Conservation (phyloP, 2,113 vertebrate species). For the Neogale vison region DNA sequence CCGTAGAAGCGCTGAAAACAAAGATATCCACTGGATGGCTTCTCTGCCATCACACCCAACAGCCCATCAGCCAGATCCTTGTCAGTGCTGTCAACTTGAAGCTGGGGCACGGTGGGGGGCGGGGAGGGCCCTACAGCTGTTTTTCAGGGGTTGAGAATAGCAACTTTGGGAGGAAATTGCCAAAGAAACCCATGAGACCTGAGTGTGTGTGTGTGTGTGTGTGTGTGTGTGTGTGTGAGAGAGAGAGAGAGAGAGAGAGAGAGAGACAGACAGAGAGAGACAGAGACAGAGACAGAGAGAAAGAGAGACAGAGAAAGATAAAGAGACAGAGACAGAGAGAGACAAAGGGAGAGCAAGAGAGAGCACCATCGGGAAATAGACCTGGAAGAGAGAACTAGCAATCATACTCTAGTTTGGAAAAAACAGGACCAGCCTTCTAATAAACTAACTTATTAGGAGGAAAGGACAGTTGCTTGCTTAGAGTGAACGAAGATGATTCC, state of each 20-base stretch:
- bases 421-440: background rate
- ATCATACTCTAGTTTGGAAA: background rate
- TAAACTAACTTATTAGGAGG: background rate
- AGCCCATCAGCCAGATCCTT: background rate
- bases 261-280: background rate
- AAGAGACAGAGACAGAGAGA: background rate
- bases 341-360: background rate
- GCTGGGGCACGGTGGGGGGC: background rate
- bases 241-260: no score
- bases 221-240: background rate
- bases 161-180: slow-evolving; percentile 12
- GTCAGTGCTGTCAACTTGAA: background rate
- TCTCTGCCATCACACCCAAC: background rate
- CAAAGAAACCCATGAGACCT: slow-evolving; percentile 11
- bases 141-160: slow-evolving; percentile 38
- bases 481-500: background rate
- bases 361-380: background rate
- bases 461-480: background rate
- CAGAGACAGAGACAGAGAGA: background rate
- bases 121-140: background rate
- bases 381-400: background rate
- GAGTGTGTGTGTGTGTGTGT: background rate
- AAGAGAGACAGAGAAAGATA: no score
- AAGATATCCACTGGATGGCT: background rate
- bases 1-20: background rate